Percentiles rank a stretch among this genome's conserved stretches.
Conservation (phyloP, 2,113 vertebrate genomes). For the Periophthalmus modestus region DNA sequence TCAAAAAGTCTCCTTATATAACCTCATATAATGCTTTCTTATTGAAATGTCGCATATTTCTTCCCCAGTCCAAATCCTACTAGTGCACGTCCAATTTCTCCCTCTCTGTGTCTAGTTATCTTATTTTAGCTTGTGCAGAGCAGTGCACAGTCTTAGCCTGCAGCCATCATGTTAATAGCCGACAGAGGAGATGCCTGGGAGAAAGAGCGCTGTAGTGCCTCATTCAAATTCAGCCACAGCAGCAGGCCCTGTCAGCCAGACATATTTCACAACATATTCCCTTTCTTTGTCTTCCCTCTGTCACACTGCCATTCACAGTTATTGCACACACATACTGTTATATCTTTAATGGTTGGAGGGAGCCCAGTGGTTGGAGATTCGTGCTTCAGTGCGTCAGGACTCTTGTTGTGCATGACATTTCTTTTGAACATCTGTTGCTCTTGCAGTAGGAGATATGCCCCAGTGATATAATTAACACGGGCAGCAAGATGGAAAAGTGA, state of each 20-base stretch:
- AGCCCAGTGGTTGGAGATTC: neutral
- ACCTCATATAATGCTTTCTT: neutral
- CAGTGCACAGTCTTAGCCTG: constrained; percentile 10
- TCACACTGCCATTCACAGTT: neutral
- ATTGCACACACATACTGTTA: constrained; percentile 3
- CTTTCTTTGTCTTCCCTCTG: neutral
- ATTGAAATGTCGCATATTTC: neutral
- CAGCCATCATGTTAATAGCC: constrained; percentile 29
- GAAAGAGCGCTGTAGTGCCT: constrained; percentile 21
- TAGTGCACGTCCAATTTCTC: neutral
- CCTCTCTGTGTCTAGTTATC: neutral
- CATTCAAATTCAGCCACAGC: constrained; percentile 42
- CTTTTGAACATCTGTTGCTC: constrained; percentile 40
- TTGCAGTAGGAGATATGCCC: constrained; percentile 22
- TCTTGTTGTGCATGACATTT: constrained; percentile 8
- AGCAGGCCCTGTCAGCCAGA: constrained; percentile 12
- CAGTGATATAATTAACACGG: constrained; percentile 37
- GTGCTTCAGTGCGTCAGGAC: constrained; percentile 16
- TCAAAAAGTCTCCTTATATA: neutral
- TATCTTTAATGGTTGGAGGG: neutral
- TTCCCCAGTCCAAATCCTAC: neutral
- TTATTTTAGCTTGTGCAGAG: constrained; percentile 15
- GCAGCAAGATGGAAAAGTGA: constrained; percentile 3
- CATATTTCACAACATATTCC: constrained; percentile 16
- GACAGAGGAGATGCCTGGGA: constrained; percentile 23